phyloP scores from a whole-genome alignment of 2,113 vertebrate species.

The Rhinichthys klamathensis region DNA sequence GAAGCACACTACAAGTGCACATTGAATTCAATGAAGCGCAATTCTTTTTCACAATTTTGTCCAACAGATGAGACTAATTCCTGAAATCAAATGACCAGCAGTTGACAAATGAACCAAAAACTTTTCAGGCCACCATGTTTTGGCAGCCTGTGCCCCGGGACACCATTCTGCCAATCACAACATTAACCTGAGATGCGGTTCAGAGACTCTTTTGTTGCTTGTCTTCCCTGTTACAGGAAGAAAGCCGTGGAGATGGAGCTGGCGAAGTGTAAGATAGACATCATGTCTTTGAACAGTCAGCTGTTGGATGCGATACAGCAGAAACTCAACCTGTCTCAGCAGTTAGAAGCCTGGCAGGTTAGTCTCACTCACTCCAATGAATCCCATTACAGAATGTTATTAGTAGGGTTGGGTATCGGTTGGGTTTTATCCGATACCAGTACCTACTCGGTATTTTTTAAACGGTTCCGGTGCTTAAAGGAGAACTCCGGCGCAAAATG shows the following conservation, averaged over 20 bases:
- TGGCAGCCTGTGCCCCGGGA: background rate
- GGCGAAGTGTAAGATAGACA: conserved; percentile 94
- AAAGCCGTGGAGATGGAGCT: conserved; percentile 95
- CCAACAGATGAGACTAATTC: too few species aligned
- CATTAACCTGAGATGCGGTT: background rate
- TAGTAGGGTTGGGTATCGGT: too few species aligned
- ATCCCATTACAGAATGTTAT: background rate
- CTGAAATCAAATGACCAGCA: too few species aligned
- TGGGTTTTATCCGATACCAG: too few species aligned
- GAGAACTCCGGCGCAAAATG: too few species aligned
- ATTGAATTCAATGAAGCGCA: too few species aligned
- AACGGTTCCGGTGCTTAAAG: too few species aligned
- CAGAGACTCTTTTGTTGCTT: background rate
- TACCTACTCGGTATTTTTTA: too few species aligned
- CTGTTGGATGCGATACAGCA: conserved; percentile 98
- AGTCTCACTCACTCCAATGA: background rate
- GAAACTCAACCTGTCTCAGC: conserved; percentile 97
- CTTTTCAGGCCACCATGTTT: too few species aligned
- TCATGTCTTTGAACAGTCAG: conserved; percentile 97
- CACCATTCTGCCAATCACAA: background rate
- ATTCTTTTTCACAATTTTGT: too few species aligned
- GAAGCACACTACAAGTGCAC: too few species aligned
- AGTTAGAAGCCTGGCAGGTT: conserved; percentile 99
- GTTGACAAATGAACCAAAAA: too few species aligned
- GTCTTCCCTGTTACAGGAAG: conserved; percentile 79